Percentiles rank a stretch among this genome's conserved stretches.
Conservation (phyloP, 2,888 invertebrate genomes). For the Pristionchus fissidentatus region DNA sequence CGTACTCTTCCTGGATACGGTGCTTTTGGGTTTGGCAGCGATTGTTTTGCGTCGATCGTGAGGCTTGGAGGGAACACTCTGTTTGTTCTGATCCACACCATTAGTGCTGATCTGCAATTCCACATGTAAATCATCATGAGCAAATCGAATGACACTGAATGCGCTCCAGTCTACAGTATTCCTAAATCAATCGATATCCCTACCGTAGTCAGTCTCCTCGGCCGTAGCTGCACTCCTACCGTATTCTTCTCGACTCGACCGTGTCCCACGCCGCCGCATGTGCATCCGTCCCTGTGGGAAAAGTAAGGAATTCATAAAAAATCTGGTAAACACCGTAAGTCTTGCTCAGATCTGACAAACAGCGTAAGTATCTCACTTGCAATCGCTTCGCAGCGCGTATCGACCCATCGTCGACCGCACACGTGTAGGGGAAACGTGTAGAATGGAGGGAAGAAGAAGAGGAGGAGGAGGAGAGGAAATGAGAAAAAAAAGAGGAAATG, state of each 20-base stretch:
- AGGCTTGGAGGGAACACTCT: no score
- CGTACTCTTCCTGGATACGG: background rate
- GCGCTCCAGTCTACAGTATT: background rate
- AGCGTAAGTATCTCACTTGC: background rate
- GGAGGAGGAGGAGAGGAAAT: background rate
- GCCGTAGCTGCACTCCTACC: background rate
- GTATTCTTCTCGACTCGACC: conserved; percentile 10
- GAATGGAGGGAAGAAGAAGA: background rate
- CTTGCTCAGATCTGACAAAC: background rate
- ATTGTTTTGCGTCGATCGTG: background rate
- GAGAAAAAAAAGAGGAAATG: no score
- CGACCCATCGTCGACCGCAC: background rate
- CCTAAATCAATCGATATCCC: background rate
- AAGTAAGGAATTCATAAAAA: background rate
- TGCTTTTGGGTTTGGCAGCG: background rate
- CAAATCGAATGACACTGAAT: background rate
- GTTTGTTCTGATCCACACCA: background rate
- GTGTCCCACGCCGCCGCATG: background rate
- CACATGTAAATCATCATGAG: background rate
- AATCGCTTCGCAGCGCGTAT: background rate
- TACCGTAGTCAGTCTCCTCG: background rate
- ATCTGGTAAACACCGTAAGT: background rate
- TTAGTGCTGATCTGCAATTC: background rate
- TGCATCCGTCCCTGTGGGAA: conserved; percentile 6
- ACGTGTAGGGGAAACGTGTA: background rate